Percentiles rank a stretch among this genome's conserved stretches.
Evolutionary conservation across 2,888 invertebrate genomes (phyloP).

Genomic region (Eilema caniola): DNA sequence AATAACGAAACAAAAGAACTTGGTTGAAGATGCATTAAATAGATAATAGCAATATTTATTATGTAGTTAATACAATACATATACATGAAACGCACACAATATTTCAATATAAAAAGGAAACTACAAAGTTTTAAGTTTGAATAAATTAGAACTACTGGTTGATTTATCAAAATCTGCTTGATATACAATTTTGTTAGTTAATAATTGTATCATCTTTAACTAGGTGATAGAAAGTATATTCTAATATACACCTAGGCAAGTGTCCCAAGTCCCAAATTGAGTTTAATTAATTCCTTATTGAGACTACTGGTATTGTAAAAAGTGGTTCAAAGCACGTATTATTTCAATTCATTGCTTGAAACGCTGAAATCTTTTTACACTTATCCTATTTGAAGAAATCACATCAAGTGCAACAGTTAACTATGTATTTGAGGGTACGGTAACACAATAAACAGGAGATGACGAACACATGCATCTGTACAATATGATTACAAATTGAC

Average conservation of each 20-base stretch:
- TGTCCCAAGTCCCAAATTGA: neutral
- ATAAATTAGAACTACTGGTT: neutral
- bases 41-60: neutral
- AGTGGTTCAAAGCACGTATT: neutral
- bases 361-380: neutral
- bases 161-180: neutral
- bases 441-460: too few relatives aligned
- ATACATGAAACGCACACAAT: neutral
- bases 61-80: neutral
- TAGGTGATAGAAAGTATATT: neutral
- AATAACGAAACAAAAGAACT: neutral
- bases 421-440: slow-evolving; percentile 2
- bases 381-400: slow-evolving; percentile 41
- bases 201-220: neutral
- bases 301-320: neutral
- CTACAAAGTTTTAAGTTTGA: neutral
- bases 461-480: slow-evolving; percentile 51
- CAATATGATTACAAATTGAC: slow-evolving; percentile 56
- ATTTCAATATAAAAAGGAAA: neutral
- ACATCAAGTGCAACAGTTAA: slow-evolving; percentile 35
- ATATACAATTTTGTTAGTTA: neutral
- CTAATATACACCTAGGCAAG: neutral
- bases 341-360: neutral
- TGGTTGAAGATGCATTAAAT: neutral
- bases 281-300: neutral